These are phyloP conservation scores for Rhinophrynus dorsalis DNA, from an alignment of 2,797 vertebrate species.

Conservation along the genomic window DNA sequence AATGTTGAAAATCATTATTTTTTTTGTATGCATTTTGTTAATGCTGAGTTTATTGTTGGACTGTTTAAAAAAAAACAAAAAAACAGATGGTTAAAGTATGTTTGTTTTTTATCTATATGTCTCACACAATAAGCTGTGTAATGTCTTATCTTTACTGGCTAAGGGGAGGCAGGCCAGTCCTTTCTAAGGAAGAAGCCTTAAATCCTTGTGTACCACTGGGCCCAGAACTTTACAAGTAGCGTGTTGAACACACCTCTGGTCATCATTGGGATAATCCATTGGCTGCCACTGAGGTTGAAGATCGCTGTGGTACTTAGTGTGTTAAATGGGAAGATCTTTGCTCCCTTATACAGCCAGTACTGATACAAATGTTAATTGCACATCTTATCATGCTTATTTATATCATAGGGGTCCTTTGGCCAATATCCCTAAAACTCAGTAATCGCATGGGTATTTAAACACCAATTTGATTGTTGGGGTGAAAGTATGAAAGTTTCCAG, in stretches of 20 bases:
- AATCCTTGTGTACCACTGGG: too few species aligned
- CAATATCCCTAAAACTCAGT: not conserved
- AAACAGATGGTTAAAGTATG: constrained; percentile 67
- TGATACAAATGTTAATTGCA: constrained; percentile 9
- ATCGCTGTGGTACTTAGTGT: too few species aligned
- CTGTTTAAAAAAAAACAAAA: constrained; percentile 77
- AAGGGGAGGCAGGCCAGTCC: constrained; percentile 44
- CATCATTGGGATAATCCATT: too few species aligned
- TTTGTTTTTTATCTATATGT: constrained; percentile 11
- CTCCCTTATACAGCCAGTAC: not conserved
- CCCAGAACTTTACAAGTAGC: too few species aligned
- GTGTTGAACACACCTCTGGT: too few species aligned
- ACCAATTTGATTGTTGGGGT: too few species aligned
- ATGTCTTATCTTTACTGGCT: constrained; percentile 59
- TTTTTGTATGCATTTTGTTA: constrained; percentile 79
- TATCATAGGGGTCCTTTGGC: constrained; percentile 17
- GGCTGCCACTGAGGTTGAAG: too few species aligned
- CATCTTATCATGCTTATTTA: constrained; percentile 22
- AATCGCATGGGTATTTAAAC: too few species aligned
- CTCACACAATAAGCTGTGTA: constrained; percentile 13
- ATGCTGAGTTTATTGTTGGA: constrained; percentile 86
- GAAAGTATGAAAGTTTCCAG: too few species aligned
- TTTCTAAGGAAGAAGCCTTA: not conserved
- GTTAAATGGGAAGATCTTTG: not conserved
- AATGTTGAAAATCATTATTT: constrained; percentile 80